Evolutionary conservation across 2,797 vertebrate species (phyloP).

Genomic region (Naso thynnoides): DNA sequence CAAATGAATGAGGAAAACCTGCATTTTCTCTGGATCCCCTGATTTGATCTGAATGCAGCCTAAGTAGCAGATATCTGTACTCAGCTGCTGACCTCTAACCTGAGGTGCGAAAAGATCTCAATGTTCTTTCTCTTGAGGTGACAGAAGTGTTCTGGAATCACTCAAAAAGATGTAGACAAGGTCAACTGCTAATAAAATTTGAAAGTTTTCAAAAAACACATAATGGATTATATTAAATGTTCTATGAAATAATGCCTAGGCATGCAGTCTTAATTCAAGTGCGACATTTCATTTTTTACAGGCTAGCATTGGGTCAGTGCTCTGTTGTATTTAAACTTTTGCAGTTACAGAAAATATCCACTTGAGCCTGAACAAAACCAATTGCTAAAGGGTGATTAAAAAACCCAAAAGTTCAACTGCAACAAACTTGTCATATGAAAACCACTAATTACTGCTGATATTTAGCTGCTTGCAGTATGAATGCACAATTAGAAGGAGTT

Average conservation of each 20-base stretch:
- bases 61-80: slow-evolving; percentile 1
- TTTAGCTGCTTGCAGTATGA: slow-evolving; percentile 33
- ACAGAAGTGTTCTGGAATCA: background rate
- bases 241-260: background rate
- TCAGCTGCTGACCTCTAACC: slow-evolving; percentile 4
- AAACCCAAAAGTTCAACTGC: slow-evolving; percentile 23
- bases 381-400: slow-evolving; percentile 16
- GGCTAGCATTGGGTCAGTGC: background rate
- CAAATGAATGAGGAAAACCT: too few relatives aligned
- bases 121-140: background rate
- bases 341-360: slow-evolving; percentile 3
- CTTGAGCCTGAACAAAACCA: slow-evolving; percentile 9
- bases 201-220: background rate
- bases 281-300: slow-evolving; percentile 1
- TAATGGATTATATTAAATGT: slow-evolving; percentile 4
- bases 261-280: background rate
- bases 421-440: slow-evolving; percentile 36
- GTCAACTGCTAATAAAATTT: background rate
- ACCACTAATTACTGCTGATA: slow-evolving; percentile 29
- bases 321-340: background rate
- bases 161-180: background rate
- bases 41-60: too few relatives aligned
- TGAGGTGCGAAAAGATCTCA: background rate
- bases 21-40: too few relatives aligned
- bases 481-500: slow-evolving; percentile 30